Conservation (phyloP, 1,140 invertebrate genomes). For the Temnothorax curvispinosus region DNA sequence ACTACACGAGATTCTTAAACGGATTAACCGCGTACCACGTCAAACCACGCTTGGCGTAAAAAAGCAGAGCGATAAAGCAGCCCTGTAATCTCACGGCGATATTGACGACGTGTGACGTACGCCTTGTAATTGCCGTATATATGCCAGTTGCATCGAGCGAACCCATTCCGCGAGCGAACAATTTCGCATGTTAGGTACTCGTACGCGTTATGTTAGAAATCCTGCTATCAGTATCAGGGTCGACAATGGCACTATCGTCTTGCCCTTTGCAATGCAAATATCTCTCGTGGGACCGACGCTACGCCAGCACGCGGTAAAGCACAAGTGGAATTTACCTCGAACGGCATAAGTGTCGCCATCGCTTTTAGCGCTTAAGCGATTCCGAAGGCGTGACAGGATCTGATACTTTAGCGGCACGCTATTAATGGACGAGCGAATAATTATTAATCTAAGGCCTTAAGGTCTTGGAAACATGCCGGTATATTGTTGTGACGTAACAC, state of each 20-base stretch:
- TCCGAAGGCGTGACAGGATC: conserved; percentile 66
- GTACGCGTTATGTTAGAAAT: conserved; percentile 21
- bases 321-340: conserved; percentile 24
- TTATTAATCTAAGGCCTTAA: conserved; percentile 7
- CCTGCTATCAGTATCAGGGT: conserved; percentile 44
- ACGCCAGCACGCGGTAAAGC: conserved; percentile 25
- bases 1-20: not conserved
- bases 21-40: conserved; percentile 13
- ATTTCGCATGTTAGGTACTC: conserved; percentile 19
- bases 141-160: not conserved
- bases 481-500: not conserved
- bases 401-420: conserved; percentile 39
- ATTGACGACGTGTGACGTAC: not conserved
- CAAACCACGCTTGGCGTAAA: not conserved
- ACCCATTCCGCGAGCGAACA: not conserved
- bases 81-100: not conserved
- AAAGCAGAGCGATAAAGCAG: not conserved
- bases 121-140: not conserved
- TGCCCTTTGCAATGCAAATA: conserved; percentile 71
- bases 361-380: conserved; percentile 71
- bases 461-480: not conserved
- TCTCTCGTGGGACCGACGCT: not conserved
- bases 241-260: conserved; percentile 68
- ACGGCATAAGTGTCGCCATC: conserved; percentile 66
- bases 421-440: conserved; percentile 45